Conservation (phyloP, 1,140 invertebrate genomes). For the Monomorium pharaonis region DNA sequence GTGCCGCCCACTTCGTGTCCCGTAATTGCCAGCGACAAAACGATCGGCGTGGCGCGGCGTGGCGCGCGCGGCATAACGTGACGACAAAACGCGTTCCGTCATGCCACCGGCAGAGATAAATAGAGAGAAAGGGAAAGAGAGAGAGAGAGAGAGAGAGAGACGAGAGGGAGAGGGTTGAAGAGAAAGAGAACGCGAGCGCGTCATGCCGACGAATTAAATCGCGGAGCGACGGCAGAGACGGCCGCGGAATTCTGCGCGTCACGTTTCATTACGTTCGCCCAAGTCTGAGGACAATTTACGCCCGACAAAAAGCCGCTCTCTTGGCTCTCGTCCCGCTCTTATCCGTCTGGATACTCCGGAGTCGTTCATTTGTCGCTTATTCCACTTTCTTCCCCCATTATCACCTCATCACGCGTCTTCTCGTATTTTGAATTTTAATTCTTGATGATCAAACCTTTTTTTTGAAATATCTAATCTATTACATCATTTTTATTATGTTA, state of each 20-base stretch:
- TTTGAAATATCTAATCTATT: not conserved
- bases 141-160: not conserved
- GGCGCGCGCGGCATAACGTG: constrained; percentile 59
- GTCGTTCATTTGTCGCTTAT: not conserved
- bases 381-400: not conserved
- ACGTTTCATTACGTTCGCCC: constrained; percentile 34
- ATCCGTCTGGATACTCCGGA: not conserved
- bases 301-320: not conserved
- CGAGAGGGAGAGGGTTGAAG: not conserved
- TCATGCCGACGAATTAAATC: constrained; percentile 62
- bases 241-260: constrained; percentile 44
- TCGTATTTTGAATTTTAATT: not conserved
- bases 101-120: constrained; percentile 53
- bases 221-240: constrained; percentile 40
- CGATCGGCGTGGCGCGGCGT: constrained; percentile 59
- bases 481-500: not conserved
- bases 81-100: constrained; percentile 64
- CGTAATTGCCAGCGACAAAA: constrained; percentile 77
- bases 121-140: not conserved
- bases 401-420: not conserved
- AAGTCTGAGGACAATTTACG: constrained; percentile 40
- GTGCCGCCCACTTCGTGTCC: constrained; percentile 72
- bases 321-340: not conserved
- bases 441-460: not conserved
- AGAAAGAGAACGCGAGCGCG: constrained; percentile 28